Conservation (phyloP, 2,797 vertebrate genomes). For the Acanthurus tractus region DNA sequence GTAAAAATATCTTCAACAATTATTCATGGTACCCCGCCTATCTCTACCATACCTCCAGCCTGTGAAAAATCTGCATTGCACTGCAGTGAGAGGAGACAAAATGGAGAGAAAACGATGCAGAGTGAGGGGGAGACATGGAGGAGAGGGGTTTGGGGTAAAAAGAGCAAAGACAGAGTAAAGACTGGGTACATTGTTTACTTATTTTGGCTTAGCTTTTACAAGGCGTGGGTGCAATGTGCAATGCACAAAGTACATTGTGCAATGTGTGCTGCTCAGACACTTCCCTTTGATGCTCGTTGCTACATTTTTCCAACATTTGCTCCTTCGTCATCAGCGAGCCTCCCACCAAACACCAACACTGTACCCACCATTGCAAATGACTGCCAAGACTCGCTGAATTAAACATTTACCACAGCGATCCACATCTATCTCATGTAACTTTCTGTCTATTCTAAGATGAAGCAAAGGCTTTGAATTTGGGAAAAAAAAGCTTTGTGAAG, state of each 20-base stretch:
- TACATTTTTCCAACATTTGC: slow-evolving; percentile 58
- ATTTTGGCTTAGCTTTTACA: slow-evolving; percentile 72
- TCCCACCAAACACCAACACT: slow-evolving; percentile 67
- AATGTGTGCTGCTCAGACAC: slow-evolving; percentile 55
- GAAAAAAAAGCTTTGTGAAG: slow-evolving; percentile 8
- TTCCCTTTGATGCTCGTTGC: slow-evolving; percentile 54
- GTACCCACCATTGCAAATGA: slow-evolving; percentile 41
- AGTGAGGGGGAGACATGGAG: no score
- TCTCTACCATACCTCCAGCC: slow-evolving; percentile 75
- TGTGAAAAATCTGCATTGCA: slow-evolving; percentile 82
- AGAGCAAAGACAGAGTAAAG: slow-evolving; percentile 41
- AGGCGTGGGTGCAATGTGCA: slow-evolving; percentile 73
- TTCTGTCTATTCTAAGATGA: slow-evolving; percentile 48
- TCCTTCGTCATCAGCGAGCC: slow-evolving; percentile 56
- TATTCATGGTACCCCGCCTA: slow-evolving; percentile 86
- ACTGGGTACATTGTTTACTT: slow-evolving; percentile 57
- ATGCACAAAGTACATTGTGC: slow-evolving; percentile 59
- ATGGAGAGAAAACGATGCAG: slow-evolving; percentile 42
- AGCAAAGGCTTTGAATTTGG: slow-evolving; percentile 14
- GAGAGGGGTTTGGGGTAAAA: slow-evolving; percentile 30
- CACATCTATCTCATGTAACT: slow-evolving; percentile 35
- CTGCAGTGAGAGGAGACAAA: slow-evolving; percentile 78
- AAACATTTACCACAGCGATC: slow-evolving; percentile 44
- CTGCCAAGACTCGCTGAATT: slow-evolving; percentile 54
- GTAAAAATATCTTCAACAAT: slow-evolving; percentile 90